Percentiles rank a stretch among this genome's conserved stretches.
Conservation (phyloP, 2,888 invertebrate genomes). For the Augiades crinisus region DNA sequence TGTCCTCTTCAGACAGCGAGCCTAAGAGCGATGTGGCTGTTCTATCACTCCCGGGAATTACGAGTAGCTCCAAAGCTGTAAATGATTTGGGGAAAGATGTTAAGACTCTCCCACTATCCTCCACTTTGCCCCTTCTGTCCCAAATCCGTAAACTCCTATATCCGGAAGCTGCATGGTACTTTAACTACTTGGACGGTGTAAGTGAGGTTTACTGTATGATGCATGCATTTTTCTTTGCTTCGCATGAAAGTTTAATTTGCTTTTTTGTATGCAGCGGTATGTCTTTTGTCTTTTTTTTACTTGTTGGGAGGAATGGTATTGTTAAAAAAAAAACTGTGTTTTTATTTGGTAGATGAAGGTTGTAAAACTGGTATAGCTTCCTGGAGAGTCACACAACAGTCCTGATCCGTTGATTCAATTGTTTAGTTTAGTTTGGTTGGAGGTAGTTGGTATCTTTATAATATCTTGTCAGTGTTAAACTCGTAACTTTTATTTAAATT, state of each 20-base stretch:
- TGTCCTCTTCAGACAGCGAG: slow-evolving; percentile 45
- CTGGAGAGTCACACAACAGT: too few relatives aligned
- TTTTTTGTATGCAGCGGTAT: background rate
- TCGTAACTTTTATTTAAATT: too few relatives aligned
- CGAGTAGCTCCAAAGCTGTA: slow-evolving; percentile 53
- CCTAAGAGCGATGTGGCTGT: slow-evolving; percentile 58
- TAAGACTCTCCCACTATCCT: slow-evolving; percentile 57
- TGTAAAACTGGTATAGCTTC: too few relatives aligned
- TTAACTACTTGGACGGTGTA: slow-evolving; percentile 74
- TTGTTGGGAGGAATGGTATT: background rate
- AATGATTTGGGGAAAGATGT: slow-evolving; percentile 64
- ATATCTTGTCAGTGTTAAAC: too few relatives aligned
- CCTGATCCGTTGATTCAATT: too few relatives aligned
- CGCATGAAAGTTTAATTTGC: slow-evolving; percentile 8
- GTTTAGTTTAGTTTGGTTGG: too few relatives aligned
- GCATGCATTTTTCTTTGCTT: slow-evolving; percentile 37
- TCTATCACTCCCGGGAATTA: slow-evolving; percentile 59
- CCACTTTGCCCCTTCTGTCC: slow-evolving; percentile 61
- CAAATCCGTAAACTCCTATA: slow-evolving; percentile 60
- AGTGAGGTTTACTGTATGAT: slow-evolving; percentile 59
- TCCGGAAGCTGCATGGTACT: slow-evolving; percentile 75
- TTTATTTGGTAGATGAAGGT: too few relatives aligned
- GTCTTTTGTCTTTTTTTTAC: background rate
- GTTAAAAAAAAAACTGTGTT: too few relatives aligned
- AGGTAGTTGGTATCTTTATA: too few relatives aligned